Base-by-base conservation (phyloP, 2,888 invertebrate species). In the Agrotis puta region DNA sequence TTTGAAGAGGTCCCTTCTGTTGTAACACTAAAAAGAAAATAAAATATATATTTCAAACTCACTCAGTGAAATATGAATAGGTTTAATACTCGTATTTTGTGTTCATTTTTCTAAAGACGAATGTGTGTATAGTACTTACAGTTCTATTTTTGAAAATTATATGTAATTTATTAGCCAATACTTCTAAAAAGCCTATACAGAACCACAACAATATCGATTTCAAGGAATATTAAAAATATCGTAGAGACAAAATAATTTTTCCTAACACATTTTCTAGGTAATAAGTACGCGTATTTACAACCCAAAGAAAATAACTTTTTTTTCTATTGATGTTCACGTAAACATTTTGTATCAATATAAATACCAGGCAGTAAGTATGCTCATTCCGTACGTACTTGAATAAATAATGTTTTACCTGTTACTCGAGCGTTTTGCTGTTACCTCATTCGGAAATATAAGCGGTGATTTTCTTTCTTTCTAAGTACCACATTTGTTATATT, bases 381-480 rank as follows among this genome's bases (percentile, higher is more conserved):
- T 77, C 39, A 81, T 71, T 64, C 66, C 50, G 59, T 56, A 56
- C 56, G 56, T 75, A 61, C 70, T 58, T 77, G 64, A 76, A 84
- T 81, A 78, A 82, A 81, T 81, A 81, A 84, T 75, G 71, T 66
- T 72, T 74, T 71, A 78, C 79, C 69, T 70, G 69, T 78, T 81
- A 81, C 64, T 66, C 59, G 58, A 66, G 68, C 66, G 70, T 64
- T 77, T 71, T 69, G 59, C 56, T 63, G 67, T 67, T 71, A 70
- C 33, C 78, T 73, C 73, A 61, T 63, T 47, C 56, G 66, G 47
- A 77, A 71, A 69, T 80, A 58, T 62, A 56, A 68, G 16, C 65
- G n/a, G 14, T 57, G 80, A 83, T 83, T 80, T 80, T 66, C 53
- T 68, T 58, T 77, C 54, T 48, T 71, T 57, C 27, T 67, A 54